Evolutionary conservation across 2,888 invertebrate species (phyloP), one percentile per base, ranked within the genome.

Genomic region (Sarcophaga carnaria): DNA sequence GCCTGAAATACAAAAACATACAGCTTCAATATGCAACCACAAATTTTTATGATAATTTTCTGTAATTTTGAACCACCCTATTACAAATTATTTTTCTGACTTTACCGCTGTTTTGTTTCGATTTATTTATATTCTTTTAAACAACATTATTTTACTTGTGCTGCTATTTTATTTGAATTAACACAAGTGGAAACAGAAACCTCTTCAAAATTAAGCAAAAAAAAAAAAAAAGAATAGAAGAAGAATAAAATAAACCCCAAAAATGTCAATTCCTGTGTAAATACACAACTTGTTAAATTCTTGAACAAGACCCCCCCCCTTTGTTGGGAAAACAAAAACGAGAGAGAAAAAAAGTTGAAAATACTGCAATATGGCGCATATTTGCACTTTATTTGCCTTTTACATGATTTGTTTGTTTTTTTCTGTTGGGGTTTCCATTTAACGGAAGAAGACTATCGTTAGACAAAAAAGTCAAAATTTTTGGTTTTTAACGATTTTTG

Each of bases 331-430:
- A 4, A 77, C 60, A 75, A 47, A 27, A 63, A 76, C 10, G 22
- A 22, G 22, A 10, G 2, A 62, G 10, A 2, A 20, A n/a, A 20
- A n/a, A 62, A 62, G 20, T 20, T 20, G 0, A 10, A 69, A n/a
- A 45, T 72, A 79, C 84, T 84, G 84, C 87, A 87, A 84, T 84
- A 78, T 84, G 87, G 75, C 81, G 83, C 81, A 87, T 82, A 82
- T 76, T 81, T 87, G 78, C 79, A 82, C 47, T 78, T 78, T 69
- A 49, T 79, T 70, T 63, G 27, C 27, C 25, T 25, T 64, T 60
- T 78, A n/a, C 47, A 37, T 45, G 14, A 14, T 71, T 45, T 67
- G 37, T 27, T 25, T 22, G 12, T 72, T 63, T 64, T 72, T 69
- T 10, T 69, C 79, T 66, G 59, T 11, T 49, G 62, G 62, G 62